Percentiles rank a stretch among this genome's conserved stretches.
phyloP scores from a whole-genome alignment of 2,113 vertebrate genomes.

The Tenrec ecaudatus region DNA sequence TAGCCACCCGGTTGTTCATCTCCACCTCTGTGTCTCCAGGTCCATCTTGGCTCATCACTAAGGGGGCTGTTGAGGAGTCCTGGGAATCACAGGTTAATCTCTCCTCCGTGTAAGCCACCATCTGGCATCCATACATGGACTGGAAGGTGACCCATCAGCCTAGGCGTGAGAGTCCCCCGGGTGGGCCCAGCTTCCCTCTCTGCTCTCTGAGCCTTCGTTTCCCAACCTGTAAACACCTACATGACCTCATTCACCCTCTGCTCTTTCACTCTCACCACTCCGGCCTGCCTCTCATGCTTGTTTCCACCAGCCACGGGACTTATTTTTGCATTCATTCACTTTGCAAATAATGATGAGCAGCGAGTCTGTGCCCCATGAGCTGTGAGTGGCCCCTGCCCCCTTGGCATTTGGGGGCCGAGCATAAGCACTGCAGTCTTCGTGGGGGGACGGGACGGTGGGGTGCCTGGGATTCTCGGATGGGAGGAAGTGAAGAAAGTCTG shows the following conservation, averaged over 20 bases:
- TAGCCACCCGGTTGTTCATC: background rate
- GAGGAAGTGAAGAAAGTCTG: background rate
- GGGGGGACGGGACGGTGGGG: too few relatives aligned
- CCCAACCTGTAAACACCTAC: background rate
- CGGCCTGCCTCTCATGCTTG: constrained; percentile 16
- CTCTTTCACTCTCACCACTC: background rate
- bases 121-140: background rate
- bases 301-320: background rate
- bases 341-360: constrained; percentile 25
- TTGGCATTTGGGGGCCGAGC: background rate
- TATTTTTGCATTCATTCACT: background rate
- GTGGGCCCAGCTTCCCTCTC: background rate
- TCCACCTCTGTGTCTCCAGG: background rate
- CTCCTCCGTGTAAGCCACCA: background rate
- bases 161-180: background rate
- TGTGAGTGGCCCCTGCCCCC: background rate
- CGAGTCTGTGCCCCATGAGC: background rate
- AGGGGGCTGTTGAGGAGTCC: fast-evolving
- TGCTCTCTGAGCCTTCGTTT: background rate
- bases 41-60: background rate
- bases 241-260: background rate
- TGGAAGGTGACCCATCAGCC: background rate
- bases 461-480: background rate
- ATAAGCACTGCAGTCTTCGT: background rate
- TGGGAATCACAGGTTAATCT: background rate